phyloP scores from a whole-genome alignment of 2,888 invertebrate species.

The Trilocha varians region DNA sequence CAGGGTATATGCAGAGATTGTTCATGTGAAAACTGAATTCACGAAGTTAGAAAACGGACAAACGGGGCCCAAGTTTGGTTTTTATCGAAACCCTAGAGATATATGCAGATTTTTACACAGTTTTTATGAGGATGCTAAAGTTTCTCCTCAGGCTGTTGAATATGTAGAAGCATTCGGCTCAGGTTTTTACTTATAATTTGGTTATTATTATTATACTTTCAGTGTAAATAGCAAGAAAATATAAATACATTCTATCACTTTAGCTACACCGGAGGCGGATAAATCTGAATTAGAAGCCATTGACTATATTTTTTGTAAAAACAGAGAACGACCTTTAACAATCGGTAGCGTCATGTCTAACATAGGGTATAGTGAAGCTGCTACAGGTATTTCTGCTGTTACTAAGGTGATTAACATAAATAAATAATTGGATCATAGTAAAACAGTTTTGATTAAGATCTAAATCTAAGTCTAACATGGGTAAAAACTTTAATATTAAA shows the following conservation, averaged over 20 bases:
- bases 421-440: not conserved
- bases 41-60: constrained; percentile 11
- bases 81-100: constrained; percentile 18
- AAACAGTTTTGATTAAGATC: not conserved
- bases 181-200: constrained; percentile 33
- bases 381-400: constrained; percentile 64
- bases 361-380: constrained; percentile 40
- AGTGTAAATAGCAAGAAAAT: no score
- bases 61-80: constrained; percentile 20
- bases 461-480: not conserved
- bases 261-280: constrained; percentile 69
- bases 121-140: constrained; percentile 70
- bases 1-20: constrained; percentile 31
- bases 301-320: constrained; percentile 66
- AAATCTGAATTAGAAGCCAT: constrained; percentile 76
- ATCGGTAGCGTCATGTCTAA: constrained; percentile 61
- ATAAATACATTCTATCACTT: no score
- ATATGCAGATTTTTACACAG: constrained; percentile 23
- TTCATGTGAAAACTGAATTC: constrained; percentile 25
- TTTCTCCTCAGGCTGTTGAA: constrained; percentile 70
- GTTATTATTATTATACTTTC: no score
- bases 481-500: no score
- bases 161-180: constrained; percentile 81
- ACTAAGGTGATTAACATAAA: constrained; percentile 53
- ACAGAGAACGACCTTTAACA: constrained; percentile 68